Conservation (phyloP, 1,140 invertebrate genomes). For the Rhopalosiphum maidis region DNA sequence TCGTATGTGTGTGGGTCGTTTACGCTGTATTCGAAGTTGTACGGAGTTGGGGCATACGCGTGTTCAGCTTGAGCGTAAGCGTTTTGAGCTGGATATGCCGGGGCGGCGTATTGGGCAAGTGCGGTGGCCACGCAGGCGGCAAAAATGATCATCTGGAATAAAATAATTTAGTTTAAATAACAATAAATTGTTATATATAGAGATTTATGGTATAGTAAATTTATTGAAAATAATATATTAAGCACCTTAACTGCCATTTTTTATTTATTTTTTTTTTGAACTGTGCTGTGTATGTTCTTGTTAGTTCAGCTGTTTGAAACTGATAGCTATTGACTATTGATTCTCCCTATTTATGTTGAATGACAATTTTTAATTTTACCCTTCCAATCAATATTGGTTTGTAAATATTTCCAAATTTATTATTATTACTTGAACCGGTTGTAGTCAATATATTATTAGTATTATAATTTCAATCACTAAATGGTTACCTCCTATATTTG, state of each 20-base stretch:
- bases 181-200: neutral
- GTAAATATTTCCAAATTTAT: neutral
- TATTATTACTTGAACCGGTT: neutral
- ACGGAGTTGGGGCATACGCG: conserved; percentile 59
- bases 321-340: neutral
- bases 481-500: neutral
- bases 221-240: neutral
- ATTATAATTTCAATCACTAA: neutral
- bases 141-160: conserved; percentile 58
- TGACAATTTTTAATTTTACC: neutral
- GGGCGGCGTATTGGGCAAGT: conserved; percentile 50
- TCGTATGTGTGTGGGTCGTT: no score
- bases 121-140: conserved; percentile 59
- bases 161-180: neutral
- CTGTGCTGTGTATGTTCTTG: neutral
- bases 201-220: neutral
- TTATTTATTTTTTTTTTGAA: neutral
- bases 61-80: conserved; percentile 42
- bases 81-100: conserved; percentile 24
- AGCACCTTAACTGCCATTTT: neutral
- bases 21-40: conserved; percentile 46
- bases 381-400: neutral
- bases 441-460: neutral
- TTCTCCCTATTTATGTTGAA: neutral
- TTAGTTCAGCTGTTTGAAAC: neutral